phyloP scores from a whole-genome alignment of 1,140 invertebrate genomes.

The Lordiphosa collinella region DNA sequence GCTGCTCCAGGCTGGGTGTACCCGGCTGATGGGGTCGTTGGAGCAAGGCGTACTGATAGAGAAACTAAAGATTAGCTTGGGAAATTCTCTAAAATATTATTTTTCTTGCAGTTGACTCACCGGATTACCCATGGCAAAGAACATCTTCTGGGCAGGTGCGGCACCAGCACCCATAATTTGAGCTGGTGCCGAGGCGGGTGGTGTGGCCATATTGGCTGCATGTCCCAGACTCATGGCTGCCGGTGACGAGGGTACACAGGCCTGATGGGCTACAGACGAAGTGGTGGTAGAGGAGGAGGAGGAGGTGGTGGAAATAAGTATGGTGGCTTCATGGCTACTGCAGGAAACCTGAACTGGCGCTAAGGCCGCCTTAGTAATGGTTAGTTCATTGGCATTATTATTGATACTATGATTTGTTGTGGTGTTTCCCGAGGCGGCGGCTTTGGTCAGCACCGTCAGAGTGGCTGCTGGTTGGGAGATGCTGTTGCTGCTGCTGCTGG shows the following conservation, averaged over 20 bases:
- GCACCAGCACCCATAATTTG: slow-evolving; percentile 50
- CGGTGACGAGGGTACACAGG: slow-evolving; percentile 70
- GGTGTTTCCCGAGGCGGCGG: too few species aligned
- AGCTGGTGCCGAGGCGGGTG: slow-evolving; percentile 58
- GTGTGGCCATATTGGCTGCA: slow-evolving; percentile 59
- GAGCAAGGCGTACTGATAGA: slow-evolving; percentile 51
- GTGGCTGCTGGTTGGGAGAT: slow-evolving; percentile 36
- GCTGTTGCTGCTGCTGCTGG: slow-evolving; percentile 5
- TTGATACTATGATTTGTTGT: slow-evolving; percentile 61
- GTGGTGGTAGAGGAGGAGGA: slow-evolving; percentile 12
- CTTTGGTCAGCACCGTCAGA: slow-evolving; percentile 59
- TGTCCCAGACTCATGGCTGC: slow-evolving; percentile 56
- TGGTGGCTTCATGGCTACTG: slow-evolving; percentile 34
- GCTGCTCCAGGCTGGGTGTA: slow-evolving; percentile 44
- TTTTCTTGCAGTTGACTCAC: slow-evolving; percentile 25
- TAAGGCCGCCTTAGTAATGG: slow-evolving; percentile 28
- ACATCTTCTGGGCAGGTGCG: slow-evolving; percentile 48
- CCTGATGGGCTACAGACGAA: slow-evolving; percentile 45
- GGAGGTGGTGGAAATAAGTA: slow-evolving; percentile 52
- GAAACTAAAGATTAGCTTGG: not conserved
- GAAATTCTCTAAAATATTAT: not conserved
- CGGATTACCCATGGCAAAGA: slow-evolving; percentile 66
- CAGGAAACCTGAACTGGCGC: slow-evolving; percentile 8
- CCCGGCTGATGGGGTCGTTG: slow-evolving; percentile 47
- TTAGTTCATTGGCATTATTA: slow-evolving; percentile 68